These are phyloP conservation scores for Cynoglossus semilaevis DNA, from an alignment of 2,113 vertebrate genomes.

Conservation along the genomic window DNA sequence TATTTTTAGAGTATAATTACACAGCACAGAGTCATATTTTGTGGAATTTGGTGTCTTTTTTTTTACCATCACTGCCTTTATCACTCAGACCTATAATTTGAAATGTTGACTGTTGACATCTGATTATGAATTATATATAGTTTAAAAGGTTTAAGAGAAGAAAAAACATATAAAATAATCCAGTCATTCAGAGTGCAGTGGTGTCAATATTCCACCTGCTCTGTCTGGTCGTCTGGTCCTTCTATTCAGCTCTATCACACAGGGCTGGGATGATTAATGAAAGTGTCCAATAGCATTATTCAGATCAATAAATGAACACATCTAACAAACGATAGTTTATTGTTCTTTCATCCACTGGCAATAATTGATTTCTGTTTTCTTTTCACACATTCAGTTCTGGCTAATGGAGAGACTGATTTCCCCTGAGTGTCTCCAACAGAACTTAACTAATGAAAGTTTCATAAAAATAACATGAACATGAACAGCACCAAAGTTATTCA, in stretches of 20 bases:
- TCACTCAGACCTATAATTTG: too few relatives aligned
- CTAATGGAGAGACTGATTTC: constrained; percentile 56
- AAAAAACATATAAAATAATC: too few relatives aligned
- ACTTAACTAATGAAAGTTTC: constrained; percentile 53
- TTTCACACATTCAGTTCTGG: constrained; percentile 28
- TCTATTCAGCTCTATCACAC: too few relatives aligned
- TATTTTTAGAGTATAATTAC: too few relatives aligned
- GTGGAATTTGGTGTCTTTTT: too few relatives aligned
- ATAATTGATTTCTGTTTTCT: constrained; percentile 41
- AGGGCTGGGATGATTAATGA: constrained; percentile 13
- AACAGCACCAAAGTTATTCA: constrained; percentile 5
- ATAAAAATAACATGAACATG: constrained; percentile 29
- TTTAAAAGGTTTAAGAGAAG: too few relatives aligned
- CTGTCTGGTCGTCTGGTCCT: not conserved
- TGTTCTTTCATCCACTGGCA: constrained; percentile 18
- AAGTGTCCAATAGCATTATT: not conserved
- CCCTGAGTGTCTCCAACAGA: constrained; percentile 43
- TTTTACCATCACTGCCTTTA: too few relatives aligned
- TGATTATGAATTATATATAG: too few relatives aligned
- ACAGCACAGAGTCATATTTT: too few relatives aligned
- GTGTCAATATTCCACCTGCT: not conserved
- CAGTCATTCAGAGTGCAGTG: not conserved
- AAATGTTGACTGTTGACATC: too few relatives aligned
- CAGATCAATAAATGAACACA: constrained; percentile 26
- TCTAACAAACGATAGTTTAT: constrained; percentile 38